A percentile compares a stretch with the other conserved stretches of the same genome.
These are phyloP conservation scores for Artibeus jamaicensis DNA, from an alignment of 2,797 vertebrate genomes.

Conservation along the genomic window DNA sequence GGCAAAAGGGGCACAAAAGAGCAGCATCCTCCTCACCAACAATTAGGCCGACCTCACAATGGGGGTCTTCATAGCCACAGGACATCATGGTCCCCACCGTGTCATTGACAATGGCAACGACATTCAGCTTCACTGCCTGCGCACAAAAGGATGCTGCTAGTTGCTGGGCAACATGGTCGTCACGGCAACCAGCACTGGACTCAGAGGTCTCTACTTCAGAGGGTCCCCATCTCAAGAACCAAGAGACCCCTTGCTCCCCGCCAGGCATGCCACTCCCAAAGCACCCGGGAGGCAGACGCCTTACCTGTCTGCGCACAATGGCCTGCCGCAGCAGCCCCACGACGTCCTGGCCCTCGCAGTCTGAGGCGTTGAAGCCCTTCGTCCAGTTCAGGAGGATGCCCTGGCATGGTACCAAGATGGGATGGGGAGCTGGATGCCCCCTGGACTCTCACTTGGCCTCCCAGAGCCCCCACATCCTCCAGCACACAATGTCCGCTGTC, in stretches of 20 bases:
- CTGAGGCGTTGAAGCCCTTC: slow-evolving; percentile 90
- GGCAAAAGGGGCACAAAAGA: not conserved
- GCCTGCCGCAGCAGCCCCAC: slow-evolving; percentile 88
- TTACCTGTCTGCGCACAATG: slow-evolving; percentile 85
- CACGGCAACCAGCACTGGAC: slow-evolving; percentile 66
- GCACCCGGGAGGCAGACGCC: not conserved
- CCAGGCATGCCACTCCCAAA: not conserved
- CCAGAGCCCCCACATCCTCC: not conserved
- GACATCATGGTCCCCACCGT: slow-evolving; percentile 89
- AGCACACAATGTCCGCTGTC: not conserved
- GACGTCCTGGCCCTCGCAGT: slow-evolving; percentile 87
- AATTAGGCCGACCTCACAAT: slow-evolving; percentile 85
- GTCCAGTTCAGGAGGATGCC: slow-evolving; percentile 92
- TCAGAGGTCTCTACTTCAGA: slow-evolving; percentile 67
- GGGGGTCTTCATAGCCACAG: slow-evolving; percentile 83
- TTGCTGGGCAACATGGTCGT: slow-evolving; percentile 78
- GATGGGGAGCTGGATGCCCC: not conserved
- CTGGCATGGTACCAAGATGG: slow-evolving; percentile 75
- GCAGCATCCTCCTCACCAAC: slow-evolving; percentile 80
- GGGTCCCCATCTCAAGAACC: not conserved
- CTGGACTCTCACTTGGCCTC: not conserved
- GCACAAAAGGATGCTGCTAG: slow-evolving; percentile 68
- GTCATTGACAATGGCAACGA: slow-evolving; percentile 86
- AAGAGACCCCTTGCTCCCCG: slow-evolving; percentile 1
- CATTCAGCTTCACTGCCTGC: slow-evolving; percentile 81